Base-by-base conservation (phyloP, 2,888 invertebrate genomes). In the Hemaris fuciformis region DNA sequence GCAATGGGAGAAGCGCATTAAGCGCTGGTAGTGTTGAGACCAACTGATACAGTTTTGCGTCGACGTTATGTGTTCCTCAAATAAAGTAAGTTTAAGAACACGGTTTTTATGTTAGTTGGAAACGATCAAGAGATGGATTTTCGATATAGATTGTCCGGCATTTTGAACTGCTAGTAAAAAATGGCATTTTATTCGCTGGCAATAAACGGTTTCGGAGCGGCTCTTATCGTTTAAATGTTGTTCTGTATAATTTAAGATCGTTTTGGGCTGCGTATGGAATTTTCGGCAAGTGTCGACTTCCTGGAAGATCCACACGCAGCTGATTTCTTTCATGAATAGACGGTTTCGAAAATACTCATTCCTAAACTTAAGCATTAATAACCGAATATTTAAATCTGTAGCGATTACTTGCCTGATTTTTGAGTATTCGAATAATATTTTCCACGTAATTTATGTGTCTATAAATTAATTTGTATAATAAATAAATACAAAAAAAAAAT, bases 371-470 rank as follows among this genome's bases (percentile, higher is more conserved):
- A 91, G 88, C 87, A 88, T 89, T 88, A 88, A 80, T 90, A 91
- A 89, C 87, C 91, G 83, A 85, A 87, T 88, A 89, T 90, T 89
- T 88, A 91, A 89, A 89, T 89, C 85, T 66, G 87, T 88, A 88
- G 91, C 84, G 80, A 88, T 90, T 91, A 88, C 85, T 88, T 91
- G 91, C 88, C 90, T 91, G 90, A 90, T 91, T 90, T 88, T 90
- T 88, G 87, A 77, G 86, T 90, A 90, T 88, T 88, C 86, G 84
- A 88, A 87, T 77, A 88, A 85, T 88, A 83, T 81, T 88, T 92
- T 92, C 89, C 89, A 85, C 86, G 90, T 92, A 88, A 90, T 87
- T 91, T 92, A 88, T 89, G 91, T 92, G 92, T 91, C 92, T 92
- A 90, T 88, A 87, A 38, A 86, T 88, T 89, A 88, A 77, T 91